Evolutionary conservation across 2,797 vertebrate genomes (phyloP), one percentile per base, ranked within the genome.

Genomic region (Myripristis murdjan): DNA sequence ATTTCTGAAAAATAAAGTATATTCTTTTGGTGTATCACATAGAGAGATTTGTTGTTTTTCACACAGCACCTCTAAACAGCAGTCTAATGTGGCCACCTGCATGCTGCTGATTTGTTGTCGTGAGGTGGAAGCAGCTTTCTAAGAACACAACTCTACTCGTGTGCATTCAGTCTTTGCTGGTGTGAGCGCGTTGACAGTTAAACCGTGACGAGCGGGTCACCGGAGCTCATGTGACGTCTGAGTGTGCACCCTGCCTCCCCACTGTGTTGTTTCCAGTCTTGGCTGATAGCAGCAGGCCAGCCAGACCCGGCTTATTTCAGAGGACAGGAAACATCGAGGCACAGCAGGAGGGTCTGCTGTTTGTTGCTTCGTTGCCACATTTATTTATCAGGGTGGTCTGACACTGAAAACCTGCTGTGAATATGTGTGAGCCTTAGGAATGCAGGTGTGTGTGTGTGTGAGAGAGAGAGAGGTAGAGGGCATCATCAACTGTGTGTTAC

Each of bases 251-350:
- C 12, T 16, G 35, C 68, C 63, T 47, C 11, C 53, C 46, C 20
- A 51, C 1, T 10, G 0, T 14, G 15, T 10, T 24, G 43, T 39
- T 64, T 71, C 43, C 46, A 44, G 37, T 57, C 47, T 23, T 10
- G 1, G 43, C 47, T 70, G 35, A 14, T 14, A 48, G 16, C 64
- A 58, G 59, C 58, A 33, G 16, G 41, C 33, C 0, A n/a, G 22
- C 53, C 47, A 6, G 26, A 28, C 33, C 28, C 67, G 6, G 55
- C 44, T 73, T 53, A 61, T 76, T 77, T 68, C 47, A 60, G 28
- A 64, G 49, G 73, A 77, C 22, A 44, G 62, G 24, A 70, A 59
- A 59, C 57, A 68, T 6, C 28, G 31, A 71, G 24, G 73, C 65
- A 49, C 64, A 60, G 65, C 70, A 33, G 62, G 61, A 46, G 22